phyloP scores from a whole-genome alignment of 2,113 vertebrate genomes.

The Misgurnus anguillicaudatus region DNA sequence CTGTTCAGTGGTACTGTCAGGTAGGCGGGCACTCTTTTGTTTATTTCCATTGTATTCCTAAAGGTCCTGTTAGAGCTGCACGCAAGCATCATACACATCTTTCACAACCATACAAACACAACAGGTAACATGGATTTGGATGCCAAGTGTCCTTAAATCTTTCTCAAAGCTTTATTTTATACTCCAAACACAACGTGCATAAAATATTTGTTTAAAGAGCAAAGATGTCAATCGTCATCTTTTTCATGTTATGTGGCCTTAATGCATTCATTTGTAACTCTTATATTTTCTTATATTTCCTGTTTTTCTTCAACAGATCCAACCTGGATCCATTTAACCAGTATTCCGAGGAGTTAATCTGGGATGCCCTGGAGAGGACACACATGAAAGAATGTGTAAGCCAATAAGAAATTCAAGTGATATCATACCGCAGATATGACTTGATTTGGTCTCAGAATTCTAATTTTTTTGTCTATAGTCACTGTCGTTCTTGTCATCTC shows the following conservation, averaged over 20 bases:
- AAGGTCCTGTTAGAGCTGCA: not conserved
- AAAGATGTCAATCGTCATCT: too few species aligned
- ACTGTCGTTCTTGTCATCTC: not conserved
- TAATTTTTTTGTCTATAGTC: too few species aligned
- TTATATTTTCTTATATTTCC: not conserved
- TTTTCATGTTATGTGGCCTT: not conserved
- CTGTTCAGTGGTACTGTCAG: slow-evolving; percentile 91
- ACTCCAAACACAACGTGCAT: too few species aligned
- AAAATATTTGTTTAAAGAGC: too few species aligned
- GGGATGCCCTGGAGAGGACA: slow-evolving; percentile 88
- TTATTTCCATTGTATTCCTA: not conserved
- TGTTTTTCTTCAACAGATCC: slow-evolving; percentile 68
- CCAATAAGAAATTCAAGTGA: slow-evolving; percentile 41
- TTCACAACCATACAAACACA: too few species aligned
- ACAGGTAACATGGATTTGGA: too few species aligned
- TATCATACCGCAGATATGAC: not conserved
- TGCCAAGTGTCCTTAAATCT: too few species aligned
- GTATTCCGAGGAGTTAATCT: slow-evolving; percentile 86
- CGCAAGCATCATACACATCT: too few species aligned
- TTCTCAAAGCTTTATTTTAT: too few species aligned
- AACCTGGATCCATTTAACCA: slow-evolving; percentile 89
- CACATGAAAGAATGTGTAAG: slow-evolving; percentile 98
- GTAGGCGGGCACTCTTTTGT: slow-evolving; percentile 65
- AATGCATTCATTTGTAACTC: not conserved
- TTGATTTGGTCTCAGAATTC: not conserved